A percentile compares a stretch with the other conserved stretches of the same genome.
Conservation (phyloP, 2,888 invertebrate species). For the Argyresthia goedartella region DNA sequence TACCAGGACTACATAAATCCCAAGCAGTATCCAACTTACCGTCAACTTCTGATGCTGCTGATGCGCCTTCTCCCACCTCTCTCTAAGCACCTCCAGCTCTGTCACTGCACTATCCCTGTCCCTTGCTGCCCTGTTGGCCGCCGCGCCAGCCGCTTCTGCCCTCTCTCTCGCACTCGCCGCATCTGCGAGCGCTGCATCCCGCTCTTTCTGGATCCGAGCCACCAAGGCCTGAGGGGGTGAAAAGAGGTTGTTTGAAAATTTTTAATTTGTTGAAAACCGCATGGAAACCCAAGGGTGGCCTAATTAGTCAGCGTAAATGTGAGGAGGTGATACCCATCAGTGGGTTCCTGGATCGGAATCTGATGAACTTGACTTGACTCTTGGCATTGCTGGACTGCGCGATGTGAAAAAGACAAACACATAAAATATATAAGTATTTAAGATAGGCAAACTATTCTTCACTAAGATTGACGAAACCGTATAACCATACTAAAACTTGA, state of each 20-base stretch:
- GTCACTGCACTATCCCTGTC: conserved; percentile 88
- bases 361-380: too few species aligned
- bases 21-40: conserved; percentile 44
- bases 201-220: conserved; percentile 88
- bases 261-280: background rate
- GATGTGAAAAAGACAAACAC: too few species aligned
- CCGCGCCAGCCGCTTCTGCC: conserved; percentile 84
- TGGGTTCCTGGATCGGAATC: too few species aligned
- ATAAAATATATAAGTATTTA: too few species aligned
- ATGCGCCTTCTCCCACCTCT: conserved; percentile 90
- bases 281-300: too few species aligned
- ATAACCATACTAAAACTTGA: too few species aligned
- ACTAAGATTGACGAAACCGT: too few species aligned
- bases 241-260: background rate
- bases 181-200: conserved; percentile 86
- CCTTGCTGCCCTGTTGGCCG: conserved; percentile 84
- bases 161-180: conserved; percentile 86
- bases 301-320: too few species aligned
- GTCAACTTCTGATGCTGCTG: conserved; percentile 86
- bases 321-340: too few species aligned
- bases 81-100: conserved; percentile 88
- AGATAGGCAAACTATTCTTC: too few species aligned
- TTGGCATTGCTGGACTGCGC: too few species aligned
- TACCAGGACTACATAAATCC: background rate
- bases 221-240: conserved; percentile 72